Percentiles rank a stretch among this genome's conserved stretches.
phyloP scores from a whole-genome alignment of 2,113 vertebrate genomes.

The Ciconia maguari region DNA sequence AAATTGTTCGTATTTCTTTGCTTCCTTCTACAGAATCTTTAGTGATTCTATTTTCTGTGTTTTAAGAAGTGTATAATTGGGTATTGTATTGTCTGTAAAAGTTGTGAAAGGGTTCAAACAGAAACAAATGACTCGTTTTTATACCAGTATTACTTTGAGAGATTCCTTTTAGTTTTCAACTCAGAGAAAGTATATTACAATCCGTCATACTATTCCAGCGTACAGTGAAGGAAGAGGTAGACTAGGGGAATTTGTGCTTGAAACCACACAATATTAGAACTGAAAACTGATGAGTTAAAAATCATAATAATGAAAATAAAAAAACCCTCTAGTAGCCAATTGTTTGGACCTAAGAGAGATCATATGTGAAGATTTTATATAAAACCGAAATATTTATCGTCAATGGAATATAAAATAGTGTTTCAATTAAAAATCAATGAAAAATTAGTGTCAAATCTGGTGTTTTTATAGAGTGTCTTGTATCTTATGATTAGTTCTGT shows the following conservation, averaged over 20 bases:
- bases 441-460: neutral
- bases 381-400: neutral
- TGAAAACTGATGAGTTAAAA: neutral
- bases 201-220: neutral
- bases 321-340: neutral
- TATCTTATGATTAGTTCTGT: neutral
- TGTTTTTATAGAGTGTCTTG: neutral
- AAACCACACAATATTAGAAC: neutral
- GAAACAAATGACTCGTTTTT: neutral
- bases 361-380: neutral
- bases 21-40: neutral
- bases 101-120: neutral
- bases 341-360: neutral
- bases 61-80: neutral
- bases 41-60: neutral
- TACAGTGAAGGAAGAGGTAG: neutral
- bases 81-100: neutral
- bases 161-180: neutral
- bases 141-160: neutral
- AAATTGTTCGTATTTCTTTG: neutral
- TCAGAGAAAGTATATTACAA: neutral
- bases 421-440: neutral
- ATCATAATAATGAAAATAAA: neutral
- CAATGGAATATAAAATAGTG: neutral
- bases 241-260: neutral